Conservation (phyloP, 2,888 invertebrate species). For the Aricia artaxerxes region DNA sequence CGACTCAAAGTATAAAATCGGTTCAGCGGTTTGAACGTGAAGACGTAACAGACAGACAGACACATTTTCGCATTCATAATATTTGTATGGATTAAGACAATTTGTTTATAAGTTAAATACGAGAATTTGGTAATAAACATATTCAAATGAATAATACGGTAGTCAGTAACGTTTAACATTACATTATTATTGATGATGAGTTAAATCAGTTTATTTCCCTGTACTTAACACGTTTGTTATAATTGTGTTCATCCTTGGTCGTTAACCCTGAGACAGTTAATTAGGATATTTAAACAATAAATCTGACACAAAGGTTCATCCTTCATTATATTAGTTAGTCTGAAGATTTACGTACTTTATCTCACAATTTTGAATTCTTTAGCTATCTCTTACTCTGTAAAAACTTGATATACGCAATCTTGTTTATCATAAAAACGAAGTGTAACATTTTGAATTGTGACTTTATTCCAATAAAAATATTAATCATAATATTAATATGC, state of each 20-base stretch:
- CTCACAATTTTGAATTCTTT: neutral
- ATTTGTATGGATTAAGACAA: too few relatives aligned
- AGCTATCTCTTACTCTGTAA: too few relatives aligned
- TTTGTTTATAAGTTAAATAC: too few relatives aligned
- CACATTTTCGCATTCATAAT: too few relatives aligned
- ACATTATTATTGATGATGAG: neutral
- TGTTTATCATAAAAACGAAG: neutral
- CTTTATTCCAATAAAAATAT: too few relatives aligned
- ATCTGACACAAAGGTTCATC: neutral
- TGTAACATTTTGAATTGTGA: too few relatives aligned
- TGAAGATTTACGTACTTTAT: neutral
- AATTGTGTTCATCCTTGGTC: conserved; percentile 10
- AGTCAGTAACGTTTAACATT: neutral
- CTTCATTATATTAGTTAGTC: neutral
- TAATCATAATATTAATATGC: too few relatives aligned
- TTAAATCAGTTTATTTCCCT: neutral
- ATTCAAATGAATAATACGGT: neutral
- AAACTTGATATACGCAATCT: too few relatives aligned
- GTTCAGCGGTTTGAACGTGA: too few relatives aligned
- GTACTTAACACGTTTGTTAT: neutral
- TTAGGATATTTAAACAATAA: neutral
- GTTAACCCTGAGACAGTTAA: neutral
- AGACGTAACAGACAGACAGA: too few relatives aligned
- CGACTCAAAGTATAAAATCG: too few relatives aligned
- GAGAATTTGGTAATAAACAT: neutral